Evolutionary conservation across 2,113 vertebrate genomes (phyloP).

Genomic region (Nycticorax nycticorax): DNA sequence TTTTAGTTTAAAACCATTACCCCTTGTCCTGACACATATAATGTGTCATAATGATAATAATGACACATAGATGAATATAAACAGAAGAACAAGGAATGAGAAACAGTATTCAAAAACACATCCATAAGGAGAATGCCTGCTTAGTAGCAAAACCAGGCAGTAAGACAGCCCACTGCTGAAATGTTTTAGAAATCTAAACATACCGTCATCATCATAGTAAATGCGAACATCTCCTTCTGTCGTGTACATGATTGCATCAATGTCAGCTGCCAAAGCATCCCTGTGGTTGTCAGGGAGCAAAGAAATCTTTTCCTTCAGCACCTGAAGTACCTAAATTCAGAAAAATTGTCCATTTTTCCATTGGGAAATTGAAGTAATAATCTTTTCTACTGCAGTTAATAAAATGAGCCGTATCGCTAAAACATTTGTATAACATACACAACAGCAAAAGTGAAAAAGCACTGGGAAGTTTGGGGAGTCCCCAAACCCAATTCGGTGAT

Average conservation of each 20-base stretch:
- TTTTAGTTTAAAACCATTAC: too few species aligned
- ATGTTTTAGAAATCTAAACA: constrained; percentile 20
- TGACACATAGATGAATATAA: not conserved
- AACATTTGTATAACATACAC: not conserved
- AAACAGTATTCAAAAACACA: not conserved
- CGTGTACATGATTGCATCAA: constrained; percentile 86
- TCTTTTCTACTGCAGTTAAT: not conserved
- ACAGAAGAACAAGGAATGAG: not conserved
- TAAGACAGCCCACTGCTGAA: not conserved
- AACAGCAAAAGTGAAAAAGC: not conserved
- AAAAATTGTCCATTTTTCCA: constrained; percentile 24
- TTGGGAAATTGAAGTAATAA: not conserved
- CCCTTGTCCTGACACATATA: too few species aligned
- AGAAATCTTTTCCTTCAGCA: constrained; percentile 85
- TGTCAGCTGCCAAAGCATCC: constrained; percentile 85
- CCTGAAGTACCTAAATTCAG: constrained; percentile 79
- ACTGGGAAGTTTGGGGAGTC: not conserved
- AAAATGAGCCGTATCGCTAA: not conserved
- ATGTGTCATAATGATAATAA: too few species aligned
- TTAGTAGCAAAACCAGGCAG: not conserved
- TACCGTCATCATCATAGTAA: constrained; percentile 90
- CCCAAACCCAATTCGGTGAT: not conserved
- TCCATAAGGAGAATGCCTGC: not conserved
- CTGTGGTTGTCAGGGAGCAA: constrained; percentile 80
- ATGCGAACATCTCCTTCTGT: constrained; percentile 87